Conservation (phyloP, 2,888 invertebrate genomes). For the Ichneumoninae sp. region DNA sequence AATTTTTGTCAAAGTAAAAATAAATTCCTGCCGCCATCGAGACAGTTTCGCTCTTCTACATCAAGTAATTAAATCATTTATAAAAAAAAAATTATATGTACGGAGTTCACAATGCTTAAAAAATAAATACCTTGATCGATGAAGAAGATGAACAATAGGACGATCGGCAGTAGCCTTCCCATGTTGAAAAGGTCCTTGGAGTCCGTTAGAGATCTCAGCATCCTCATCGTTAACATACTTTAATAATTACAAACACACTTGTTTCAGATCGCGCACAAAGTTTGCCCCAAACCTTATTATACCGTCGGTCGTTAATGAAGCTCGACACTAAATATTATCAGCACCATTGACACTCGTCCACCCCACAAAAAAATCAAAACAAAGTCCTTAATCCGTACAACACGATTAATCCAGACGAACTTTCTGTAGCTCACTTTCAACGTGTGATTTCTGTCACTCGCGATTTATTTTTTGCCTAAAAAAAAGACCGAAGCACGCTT, state of each 20-base stretch:
- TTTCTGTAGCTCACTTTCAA: background rate
- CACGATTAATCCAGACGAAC: conserved; percentile 36
- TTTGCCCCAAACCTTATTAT: background rate
- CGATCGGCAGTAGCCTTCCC: conserved; percentile 57
- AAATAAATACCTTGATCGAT: conserved; percentile 47
- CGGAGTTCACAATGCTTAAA: background rate
- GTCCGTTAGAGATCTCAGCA: conserved; percentile 31
- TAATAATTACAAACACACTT: conserved; percentile 28
- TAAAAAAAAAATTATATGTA: too few relatives aligned
- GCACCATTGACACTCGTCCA: background rate
- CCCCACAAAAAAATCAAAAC: background rate
- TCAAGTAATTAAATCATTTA: too few relatives aligned
- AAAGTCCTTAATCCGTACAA: background rate
- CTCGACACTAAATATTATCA: background rate
- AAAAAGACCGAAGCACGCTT: conserved; percentile 1
- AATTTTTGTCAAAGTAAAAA: too few relatives aligned
- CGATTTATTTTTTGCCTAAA: background rate
- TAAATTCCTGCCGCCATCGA: too few relatives aligned
- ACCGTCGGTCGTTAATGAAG: background rate
- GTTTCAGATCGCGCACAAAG: conserved; percentile 27
- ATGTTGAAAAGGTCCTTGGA: conserved; percentile 52
- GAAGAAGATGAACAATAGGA: conserved; percentile 35
- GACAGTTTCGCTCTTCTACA: too few relatives aligned
- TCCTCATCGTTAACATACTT: conserved; percentile 39
- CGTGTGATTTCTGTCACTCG: too few relatives aligned